Conservation (phyloP, 2,888 invertebrate genomes). For the Pterostichus madidus region DNA sequence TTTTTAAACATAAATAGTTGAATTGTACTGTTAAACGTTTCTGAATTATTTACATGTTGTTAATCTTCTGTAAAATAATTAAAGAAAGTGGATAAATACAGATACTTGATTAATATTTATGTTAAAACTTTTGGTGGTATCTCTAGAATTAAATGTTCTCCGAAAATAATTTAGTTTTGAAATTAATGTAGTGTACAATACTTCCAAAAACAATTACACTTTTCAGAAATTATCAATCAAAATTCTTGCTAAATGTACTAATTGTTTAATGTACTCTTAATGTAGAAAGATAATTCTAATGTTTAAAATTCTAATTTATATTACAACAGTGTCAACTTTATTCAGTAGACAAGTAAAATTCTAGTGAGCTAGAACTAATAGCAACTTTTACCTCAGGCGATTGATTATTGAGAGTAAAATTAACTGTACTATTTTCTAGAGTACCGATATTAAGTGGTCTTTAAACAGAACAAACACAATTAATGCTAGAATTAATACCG, state of each 20-base stretch:
- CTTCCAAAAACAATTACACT: slow-evolving; percentile 3
- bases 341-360: slow-evolving; percentile 8
- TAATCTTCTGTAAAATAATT: too few relatives aligned
- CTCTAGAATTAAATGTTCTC: slow-evolving; percentile 8
- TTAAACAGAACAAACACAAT: background rate
- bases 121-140: too few relatives aligned
- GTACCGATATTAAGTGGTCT: slow-evolving; percentile 9
- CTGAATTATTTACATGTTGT: too few relatives aligned
- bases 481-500: background rate
- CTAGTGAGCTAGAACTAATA: slow-evolving; percentile 25
- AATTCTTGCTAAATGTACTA: slow-evolving; percentile 50
- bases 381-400: slow-evolving; percentile 53
- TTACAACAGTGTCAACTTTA: background rate
- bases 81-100: too few relatives aligned
- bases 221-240: slow-evolving; percentile 18
- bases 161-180: slow-evolving; percentile 16
- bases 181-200: slow-evolving; percentile 10
- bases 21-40: too few relatives aligned
- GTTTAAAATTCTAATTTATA: background rate
- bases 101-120: too few relatives aligned
- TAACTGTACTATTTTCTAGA: background rate
- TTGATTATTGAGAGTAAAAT: slow-evolving; percentile 28
- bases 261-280: slow-evolving; percentile 52
- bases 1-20: too few relatives aligned
- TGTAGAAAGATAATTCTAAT: slow-evolving; percentile 16